Evolutionary conservation across 2,113 vertebrate genomes (phyloP), one percentile per base, ranked within the genome.

Genomic region (Corythornis vintsioides): DNA sequence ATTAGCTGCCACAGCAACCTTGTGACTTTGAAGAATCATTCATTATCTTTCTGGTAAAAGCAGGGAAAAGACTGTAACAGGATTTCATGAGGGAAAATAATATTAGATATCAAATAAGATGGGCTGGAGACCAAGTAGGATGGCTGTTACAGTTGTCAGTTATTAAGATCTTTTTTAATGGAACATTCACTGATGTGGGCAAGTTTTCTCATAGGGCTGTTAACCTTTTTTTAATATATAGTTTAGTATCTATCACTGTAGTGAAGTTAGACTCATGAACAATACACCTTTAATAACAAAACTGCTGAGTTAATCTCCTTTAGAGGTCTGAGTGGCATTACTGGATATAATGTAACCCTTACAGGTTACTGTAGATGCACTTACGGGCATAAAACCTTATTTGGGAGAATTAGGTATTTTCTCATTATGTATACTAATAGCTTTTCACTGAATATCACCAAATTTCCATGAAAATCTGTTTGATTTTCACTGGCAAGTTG

Each of bases 341-440:
- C 64, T 56, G 65, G 89, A 79, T 97, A 89, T 98, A 98, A 98
- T 98, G 97, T 97, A 95, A 89, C 84, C 96, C 93, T 97, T 96
- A 93, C 95, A 97, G 96, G 93, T 97, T 96, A 96, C 88, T 96
- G 84, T 92, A 50, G 57, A 93, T 77, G 86, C 93, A 95, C 85
- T 97, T 94, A 91, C 5, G 80, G 93, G 90, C 95, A 97, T 96
- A 97, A 98, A 98, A 97, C 97, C 96, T 96, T 97, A 96, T 98
- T 97, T 96, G 88, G 78, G 83, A 97, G 97, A 98, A 98, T 98
- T 97, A 98, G 97, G 97, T 95, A 96, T 98, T 97, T 96, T 90
- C 93, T 97, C 94, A 96, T 98, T 97, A 98, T 97, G 96, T 96
- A 93, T 56, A 33, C 92, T 78, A 92, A 94, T 92, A 97, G 66